Conservation (phyloP, 2,113 vertebrate species). For the Bubo blakistoni region DNA sequence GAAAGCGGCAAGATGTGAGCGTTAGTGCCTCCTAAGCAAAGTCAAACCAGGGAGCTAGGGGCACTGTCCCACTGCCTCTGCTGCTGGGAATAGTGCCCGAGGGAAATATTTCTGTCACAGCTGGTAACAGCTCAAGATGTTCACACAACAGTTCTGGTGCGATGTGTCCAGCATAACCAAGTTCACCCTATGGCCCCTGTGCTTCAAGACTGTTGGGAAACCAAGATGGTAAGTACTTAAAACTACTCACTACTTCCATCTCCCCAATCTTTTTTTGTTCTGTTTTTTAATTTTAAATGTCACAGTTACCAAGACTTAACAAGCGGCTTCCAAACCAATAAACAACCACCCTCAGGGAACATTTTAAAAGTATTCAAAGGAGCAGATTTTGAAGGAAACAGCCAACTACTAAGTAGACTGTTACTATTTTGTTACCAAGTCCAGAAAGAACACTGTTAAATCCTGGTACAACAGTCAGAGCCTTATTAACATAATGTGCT, state of each 20-base stretch:
- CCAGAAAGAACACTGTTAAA: background rate
- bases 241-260: background rate
- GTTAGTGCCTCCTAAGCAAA: background rate
- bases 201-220: background rate
- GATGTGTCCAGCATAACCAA: background rate
- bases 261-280: background rate
- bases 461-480: background rate
- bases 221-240: background rate
- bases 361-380: background rate
- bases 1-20: background rate
- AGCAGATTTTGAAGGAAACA: background rate
- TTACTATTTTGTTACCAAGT: background rate
- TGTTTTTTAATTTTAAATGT: background rate
- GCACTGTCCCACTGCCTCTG: background rate
- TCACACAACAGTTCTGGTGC: background rate
- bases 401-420: background rate
- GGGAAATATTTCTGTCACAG: background rate
- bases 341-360: background rate
- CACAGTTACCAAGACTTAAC: background rate
- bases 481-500: background rate
- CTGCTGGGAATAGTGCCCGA: background rate
- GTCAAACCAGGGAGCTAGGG: background rate
- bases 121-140: background rate
- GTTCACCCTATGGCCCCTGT: background rate
- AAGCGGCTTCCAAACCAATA: background rate